These are phyloP conservation scores for Lapara coniferarum DNA, from an alignment of 2,888 invertebrate species.

Conservation along the genomic window DNA sequence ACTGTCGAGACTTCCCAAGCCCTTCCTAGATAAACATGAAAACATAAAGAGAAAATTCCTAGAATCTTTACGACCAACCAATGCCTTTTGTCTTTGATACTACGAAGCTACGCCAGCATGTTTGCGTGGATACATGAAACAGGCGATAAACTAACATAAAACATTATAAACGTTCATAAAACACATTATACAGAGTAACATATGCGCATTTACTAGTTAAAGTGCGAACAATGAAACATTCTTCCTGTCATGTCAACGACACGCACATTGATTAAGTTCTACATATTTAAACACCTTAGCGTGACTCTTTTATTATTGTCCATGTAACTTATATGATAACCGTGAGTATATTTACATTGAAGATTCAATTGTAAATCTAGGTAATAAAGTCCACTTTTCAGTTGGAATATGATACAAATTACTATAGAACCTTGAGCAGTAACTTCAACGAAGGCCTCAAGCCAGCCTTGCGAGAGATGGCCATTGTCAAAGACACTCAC, in stretches of 20 bases:
- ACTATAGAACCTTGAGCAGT: slow-evolving; percentile 47
- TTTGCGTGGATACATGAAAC: background rate
- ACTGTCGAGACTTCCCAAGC: too few relatives aligned
- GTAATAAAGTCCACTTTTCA: slow-evolving; percentile 42
- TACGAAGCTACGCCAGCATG: background rate
- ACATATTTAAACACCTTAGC: slow-evolving; percentile 15
- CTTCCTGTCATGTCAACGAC: slow-evolving; percentile 7
- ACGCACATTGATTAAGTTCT: slow-evolving; percentile 13
- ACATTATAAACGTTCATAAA: background rate
- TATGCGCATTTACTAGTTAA: background rate
- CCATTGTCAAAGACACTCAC: slow-evolving; percentile 58
- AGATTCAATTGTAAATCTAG: background rate
- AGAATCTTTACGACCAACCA: background rate
- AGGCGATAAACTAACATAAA: background rate
- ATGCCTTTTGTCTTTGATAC: background rate
- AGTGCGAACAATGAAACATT: background rate
- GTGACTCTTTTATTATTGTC: slow-evolving; percentile 14
- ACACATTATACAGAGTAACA: background rate
- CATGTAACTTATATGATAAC: slow-evolving; percentile 2
- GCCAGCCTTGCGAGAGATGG: slow-evolving; percentile 55
- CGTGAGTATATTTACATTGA: background rate
- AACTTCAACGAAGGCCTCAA: slow-evolving; percentile 51
- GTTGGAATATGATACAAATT: slow-evolving; percentile 30
- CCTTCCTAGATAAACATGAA: background rate
- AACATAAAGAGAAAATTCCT: background rate